These are phyloP conservation scores for Drosophila ananassae DNA, from an alignment of 1,140 invertebrate genomes.

Conservation along the genomic window DNA sequence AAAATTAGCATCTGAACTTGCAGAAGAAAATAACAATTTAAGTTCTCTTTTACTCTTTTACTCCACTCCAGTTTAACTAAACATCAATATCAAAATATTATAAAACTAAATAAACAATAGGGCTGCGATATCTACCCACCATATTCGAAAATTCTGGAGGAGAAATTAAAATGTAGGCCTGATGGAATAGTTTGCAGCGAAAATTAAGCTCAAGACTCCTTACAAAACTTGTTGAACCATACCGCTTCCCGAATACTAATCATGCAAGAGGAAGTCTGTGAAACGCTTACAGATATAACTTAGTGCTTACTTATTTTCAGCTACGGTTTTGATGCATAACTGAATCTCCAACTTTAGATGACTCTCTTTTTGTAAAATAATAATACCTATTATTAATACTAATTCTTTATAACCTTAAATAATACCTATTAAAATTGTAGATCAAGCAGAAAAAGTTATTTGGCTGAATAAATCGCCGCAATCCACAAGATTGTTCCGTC, in stretches of 20 bases:
- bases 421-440: background rate
- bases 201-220: conserved; percentile 6
- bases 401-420: background rate
- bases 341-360: too few species aligned
- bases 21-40: too few species aligned
- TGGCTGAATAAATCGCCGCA: background rate
- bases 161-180: too few species aligned
- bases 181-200: background rate
- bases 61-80: too few species aligned
- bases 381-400: too few species aligned
- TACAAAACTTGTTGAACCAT: conserved; percentile 9
- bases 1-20: too few species aligned
- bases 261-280: conserved; percentile 11
- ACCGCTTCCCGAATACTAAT: conserved; percentile 2
- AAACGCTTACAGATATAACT: conserved; percentile 1
- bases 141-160: too few species aligned
- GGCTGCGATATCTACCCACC: too few species aligned
- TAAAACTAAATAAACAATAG: too few species aligned
- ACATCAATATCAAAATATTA: too few species aligned
- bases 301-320: conserved; percentile 11
- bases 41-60: too few species aligned
- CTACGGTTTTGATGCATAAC: conserved; percentile 14
- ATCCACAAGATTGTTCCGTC: background rate
- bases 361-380: too few species aligned
- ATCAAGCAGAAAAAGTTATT: background rate